Percentiles rank a stretch among this genome's conserved stretches.
phyloP scores from a whole-genome alignment of 2,888 invertebrate genomes.

The Plebejus anna region DNA sequence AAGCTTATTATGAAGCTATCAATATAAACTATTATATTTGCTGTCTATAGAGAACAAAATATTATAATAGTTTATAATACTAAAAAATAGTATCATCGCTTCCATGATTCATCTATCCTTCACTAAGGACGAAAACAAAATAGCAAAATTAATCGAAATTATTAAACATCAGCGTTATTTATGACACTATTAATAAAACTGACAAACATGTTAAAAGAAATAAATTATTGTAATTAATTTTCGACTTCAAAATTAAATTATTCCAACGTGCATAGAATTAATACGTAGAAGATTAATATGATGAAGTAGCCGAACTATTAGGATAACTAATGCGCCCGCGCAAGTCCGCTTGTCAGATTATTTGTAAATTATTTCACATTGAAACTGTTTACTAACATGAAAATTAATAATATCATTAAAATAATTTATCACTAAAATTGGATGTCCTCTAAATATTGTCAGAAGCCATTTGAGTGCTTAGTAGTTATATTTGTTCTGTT shows the following conservation, averaged over 20 bases:
- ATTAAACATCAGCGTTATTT: neutral
- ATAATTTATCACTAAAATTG: neutral
- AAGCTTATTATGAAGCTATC: no score
- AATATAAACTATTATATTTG: no score
- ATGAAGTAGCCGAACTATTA: neutral
- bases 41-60: no score
- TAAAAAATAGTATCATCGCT: no score
- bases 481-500: no score
- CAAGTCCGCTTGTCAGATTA: neutral
- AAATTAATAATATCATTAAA: neutral
- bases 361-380: neutral
- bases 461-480: no score
- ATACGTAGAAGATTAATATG: neutral
- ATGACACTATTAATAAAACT: neutral
- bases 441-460: no score
- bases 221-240: constrained; percentile 8
- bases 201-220: constrained; percentile 8
- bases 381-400: neutral
- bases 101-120: neutral
- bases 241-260: neutral
- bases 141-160: neutral
- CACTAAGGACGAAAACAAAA: neutral
- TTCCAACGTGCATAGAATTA: neutral
- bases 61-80: no score
- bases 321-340: neutral